These are phyloP conservation scores for Zosterops pallidus DNA, from an alignment of 2,113 vertebrate genomes.

Conservation along the genomic window DNA sequence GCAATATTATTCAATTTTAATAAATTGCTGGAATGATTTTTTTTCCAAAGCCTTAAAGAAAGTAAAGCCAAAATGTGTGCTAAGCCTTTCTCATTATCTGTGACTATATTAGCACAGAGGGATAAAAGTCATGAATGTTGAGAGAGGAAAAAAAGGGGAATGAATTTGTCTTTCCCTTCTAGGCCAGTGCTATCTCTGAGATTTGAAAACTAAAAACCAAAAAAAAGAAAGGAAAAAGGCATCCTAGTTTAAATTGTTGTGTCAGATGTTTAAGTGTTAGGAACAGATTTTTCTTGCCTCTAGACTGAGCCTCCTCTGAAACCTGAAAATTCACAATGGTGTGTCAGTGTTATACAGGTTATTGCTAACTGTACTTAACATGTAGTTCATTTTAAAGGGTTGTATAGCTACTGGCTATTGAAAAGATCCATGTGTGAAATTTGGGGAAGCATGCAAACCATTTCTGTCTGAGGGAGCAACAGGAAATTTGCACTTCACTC, in stretches of 20 bases:
- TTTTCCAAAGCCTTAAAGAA: neutral
- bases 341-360: neutral
- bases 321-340: neutral
- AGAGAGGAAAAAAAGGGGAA: neutral
- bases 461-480: neutral
- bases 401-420: neutral
- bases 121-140: neutral
- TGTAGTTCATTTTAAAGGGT: neutral
- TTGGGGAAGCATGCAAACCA: neutral
- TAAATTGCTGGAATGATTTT: neutral
- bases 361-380: neutral
- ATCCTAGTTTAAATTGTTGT: neutral
- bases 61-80: neutral
- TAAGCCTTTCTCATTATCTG: neutral
- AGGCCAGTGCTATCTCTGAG: neutral
- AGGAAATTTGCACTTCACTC: neutral
- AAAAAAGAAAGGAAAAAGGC: neutral
- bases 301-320: neutral
- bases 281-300: neutral
- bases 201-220: neutral
- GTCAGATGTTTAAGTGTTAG: neutral
- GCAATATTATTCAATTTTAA: neutral
- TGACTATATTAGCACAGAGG: neutral
- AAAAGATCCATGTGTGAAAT: neutral
- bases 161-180: neutral